phyloP scores from a whole-genome alignment of 2,888 invertebrate species.

The Artemia sinica region DNA sequence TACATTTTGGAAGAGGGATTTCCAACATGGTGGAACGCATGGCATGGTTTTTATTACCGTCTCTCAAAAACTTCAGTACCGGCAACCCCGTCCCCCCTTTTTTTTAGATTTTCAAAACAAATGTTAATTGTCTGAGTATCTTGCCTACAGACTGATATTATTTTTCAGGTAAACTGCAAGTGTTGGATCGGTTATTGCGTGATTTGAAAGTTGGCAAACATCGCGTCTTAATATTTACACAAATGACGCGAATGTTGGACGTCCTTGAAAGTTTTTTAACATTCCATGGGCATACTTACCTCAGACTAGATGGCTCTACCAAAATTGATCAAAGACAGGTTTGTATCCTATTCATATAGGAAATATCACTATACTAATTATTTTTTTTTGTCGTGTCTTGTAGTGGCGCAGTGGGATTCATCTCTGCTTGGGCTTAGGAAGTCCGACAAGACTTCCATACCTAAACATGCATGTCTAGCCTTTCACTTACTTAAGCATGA shows the following conservation, averaged over 20 bases:
- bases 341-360: conserved; percentile 24
- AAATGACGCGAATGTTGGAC: conserved; percentile 98
- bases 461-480: too few relatives aligned
- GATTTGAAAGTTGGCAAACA: conserved; percentile 65
- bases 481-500: too few relatives aligned
- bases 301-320: conserved; percentile 88
- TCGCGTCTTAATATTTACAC: conserved; percentile 90
- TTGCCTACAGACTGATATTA: background rate
- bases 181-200: conserved; percentile 60
- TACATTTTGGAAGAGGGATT: too few relatives aligned
- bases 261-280: conserved; percentile 91
- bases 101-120: background rate
- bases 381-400: too few relatives aligned
- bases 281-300: conserved; percentile 88
- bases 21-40: too few relatives aligned
- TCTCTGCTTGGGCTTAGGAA: too few relatives aligned
- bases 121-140: conserved; percentile 19
- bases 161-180: conserved; percentile 61
- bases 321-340: conserved; percentile 82
- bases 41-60: too few relatives aligned
- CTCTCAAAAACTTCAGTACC: too few relatives aligned
- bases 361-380: too few relatives aligned
- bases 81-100: background rate
- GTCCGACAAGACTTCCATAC: too few relatives aligned
- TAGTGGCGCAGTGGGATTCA: too few relatives aligned